A percentile compares a stretch with the other conserved stretches of the same genome.
phyloP scores from a whole-genome alignment of 2,888 invertebrate genomes.

The Tachina fera region DNA sequence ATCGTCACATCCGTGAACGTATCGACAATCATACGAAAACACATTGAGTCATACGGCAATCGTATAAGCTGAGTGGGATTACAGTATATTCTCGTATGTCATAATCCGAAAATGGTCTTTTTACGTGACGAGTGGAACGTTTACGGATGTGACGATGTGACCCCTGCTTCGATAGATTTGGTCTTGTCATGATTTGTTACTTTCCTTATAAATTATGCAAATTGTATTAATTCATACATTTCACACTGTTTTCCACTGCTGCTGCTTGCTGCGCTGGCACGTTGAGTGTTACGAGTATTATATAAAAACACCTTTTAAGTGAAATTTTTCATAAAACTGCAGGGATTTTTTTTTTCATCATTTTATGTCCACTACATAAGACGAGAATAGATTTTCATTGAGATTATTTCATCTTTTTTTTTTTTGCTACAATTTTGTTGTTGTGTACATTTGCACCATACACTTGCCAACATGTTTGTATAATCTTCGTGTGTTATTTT shows the following conservation, averaged over 20 bases:
- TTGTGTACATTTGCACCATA: not conserved
- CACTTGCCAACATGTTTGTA: not conserved
- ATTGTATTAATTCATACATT: not conserved
- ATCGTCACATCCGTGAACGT: too few relatives aligned
- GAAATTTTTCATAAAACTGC: slow-evolving; percentile 53
- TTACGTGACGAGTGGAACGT: too few relatives aligned
- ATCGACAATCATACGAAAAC: too few relatives aligned
- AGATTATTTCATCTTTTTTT: not conserved
- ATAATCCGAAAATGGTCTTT: too few relatives aligned
- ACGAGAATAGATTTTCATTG: slow-evolving; percentile 19
- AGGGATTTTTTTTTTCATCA: slow-evolving; percentile 23
- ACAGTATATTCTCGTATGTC: too few relatives aligned
- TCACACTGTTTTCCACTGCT: not conserved
- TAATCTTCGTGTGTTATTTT: slow-evolving; percentile 21
- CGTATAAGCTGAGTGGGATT: too few relatives aligned
- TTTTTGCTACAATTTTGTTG: not conserved
- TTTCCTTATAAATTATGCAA: not conserved
- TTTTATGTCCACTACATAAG: slow-evolving; percentile 37
- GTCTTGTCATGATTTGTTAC: too few relatives aligned
- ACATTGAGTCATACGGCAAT: too few relatives aligned
- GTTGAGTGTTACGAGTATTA: not conserved
- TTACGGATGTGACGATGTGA: too few relatives aligned
- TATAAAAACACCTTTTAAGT: slow-evolving; percentile 31
- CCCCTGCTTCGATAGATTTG: not conserved
- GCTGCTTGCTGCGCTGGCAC: not conserved